A percentile compares a stretch with the other conserved stretches of the same genome.
Conservation (phyloP, 2,888 invertebrate species). For the Aphidius colemani region DNA sequence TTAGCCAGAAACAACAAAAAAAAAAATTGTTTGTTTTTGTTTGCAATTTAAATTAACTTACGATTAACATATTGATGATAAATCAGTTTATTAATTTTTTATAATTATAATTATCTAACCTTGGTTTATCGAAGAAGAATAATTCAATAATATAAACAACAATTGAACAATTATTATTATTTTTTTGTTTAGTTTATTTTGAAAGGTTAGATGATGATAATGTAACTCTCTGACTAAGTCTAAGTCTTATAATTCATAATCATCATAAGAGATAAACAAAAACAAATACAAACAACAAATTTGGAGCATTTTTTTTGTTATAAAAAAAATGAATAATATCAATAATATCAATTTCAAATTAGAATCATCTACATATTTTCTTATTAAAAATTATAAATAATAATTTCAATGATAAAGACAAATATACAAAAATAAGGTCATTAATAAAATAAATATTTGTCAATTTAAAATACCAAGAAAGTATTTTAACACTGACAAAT, state of each 20-base stretch:
- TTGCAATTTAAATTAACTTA: conserved; percentile 14
- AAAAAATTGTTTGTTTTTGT: background rate
- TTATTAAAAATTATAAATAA: too few species aligned
- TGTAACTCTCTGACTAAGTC: too few species aligned
- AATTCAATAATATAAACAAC: too few species aligned
- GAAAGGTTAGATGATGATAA: too few species aligned
- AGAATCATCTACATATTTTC: too few species aligned
- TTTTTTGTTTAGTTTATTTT: background rate
- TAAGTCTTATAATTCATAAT: too few species aligned
- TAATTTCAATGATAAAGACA: background rate
- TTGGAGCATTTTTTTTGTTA: background rate
- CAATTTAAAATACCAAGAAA: background rate
- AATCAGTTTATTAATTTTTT: background rate
- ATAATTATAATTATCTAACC: background rate
- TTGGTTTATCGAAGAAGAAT: too few species aligned
- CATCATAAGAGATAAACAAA: too few species aligned
- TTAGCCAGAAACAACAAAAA: background rate
- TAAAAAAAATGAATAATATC: too few species aligned
- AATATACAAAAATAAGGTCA: background rate
- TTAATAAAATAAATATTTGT: background rate
- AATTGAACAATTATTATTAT: too few species aligned
- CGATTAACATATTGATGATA: conserved; percentile 18
- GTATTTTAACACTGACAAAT: background rate
- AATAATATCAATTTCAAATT: too few species aligned
- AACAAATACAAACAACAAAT: too few species aligned